Base-by-base conservation (phyloP, 2,888 invertebrate species). In the Yponomeuta plumbellus region DNA sequence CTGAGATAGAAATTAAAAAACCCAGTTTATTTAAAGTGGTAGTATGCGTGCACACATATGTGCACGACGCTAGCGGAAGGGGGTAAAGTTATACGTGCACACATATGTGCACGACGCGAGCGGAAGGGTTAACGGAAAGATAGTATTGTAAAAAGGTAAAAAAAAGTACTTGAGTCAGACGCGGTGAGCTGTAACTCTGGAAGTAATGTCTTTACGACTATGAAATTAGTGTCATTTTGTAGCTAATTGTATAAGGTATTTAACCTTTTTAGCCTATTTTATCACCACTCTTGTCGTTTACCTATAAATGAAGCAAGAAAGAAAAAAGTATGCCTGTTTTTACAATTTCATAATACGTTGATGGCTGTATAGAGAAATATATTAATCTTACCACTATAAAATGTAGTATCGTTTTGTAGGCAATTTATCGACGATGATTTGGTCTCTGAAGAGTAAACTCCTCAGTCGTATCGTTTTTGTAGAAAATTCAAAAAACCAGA, bases 291-390 rank as follows among this genome's bases (percentile, higher is more conserved):
- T 66, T 66, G 66, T 66, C 66, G 59, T 59, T 61, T 66, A 59
- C 66, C 66, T 66, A 59, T 66, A 66, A 66, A 65, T 65, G 58
- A 13, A 40, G 66, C 59, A 66, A 66, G 66, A 61, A 66, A 62
- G n/a, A 62, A 66, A 61, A 66, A 66, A 66, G 62, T 66, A 52
- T 66, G 56, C 66, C 39, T 63, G 66, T 63, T 66, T 66, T 66
- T 66, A 66, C 57, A 66, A 66, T 66, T 66, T 57, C 57, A 66
- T 66, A 66, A 66, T 66, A 66, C 57, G 57, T 66, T 66, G 62
- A 17, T 63, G 62, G 62, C 62, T 66, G 63, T 62, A 66, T 63
- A 23, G 17, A 65, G 57, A 57, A 66, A 56, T 59, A 58, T 58
- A 58, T 58, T 39, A 39, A 39, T 39, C 39, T 39, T 39, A 39